Conservation (phyloP, 2,113 vertebrate genomes). For the Limanda limanda region DNA sequence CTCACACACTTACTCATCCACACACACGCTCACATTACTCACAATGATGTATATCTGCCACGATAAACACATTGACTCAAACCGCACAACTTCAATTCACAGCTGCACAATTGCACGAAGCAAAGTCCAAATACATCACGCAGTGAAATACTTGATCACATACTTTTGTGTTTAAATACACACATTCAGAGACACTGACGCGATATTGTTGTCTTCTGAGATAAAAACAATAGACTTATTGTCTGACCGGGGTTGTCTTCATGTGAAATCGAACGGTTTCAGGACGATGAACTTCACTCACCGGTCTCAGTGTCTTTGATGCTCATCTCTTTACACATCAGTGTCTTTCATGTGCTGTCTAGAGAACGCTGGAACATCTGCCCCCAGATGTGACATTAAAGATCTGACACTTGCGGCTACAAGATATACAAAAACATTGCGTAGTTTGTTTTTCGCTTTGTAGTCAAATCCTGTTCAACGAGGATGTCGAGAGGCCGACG, state of each 20-base stretch:
- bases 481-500: not conserved
- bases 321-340: conserved; percentile 23
- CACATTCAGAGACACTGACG: not conserved
- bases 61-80: conserved; percentile 19
- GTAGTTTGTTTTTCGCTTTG: not conserved
- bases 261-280: conserved; percentile 2
- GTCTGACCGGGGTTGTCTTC: not conserved
- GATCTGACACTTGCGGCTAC: not conserved
- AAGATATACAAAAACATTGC: not conserved
- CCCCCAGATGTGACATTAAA: not conserved
- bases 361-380: conserved; percentile 9
- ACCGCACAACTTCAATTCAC: conserved; percentile 14
- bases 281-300: conserved; percentile 12
- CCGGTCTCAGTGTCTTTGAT: conserved; percentile 45
- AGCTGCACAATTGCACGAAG: conserved; percentile 4
- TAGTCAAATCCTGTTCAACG: not conserved
- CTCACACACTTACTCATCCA: conserved; percentile 20
- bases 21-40: conserved; percentile 44
- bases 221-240: not conserved
- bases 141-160: not conserved
- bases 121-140: conserved; percentile 11
- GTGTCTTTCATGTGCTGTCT: not conserved
- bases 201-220: not conserved
- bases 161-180: not conserved
- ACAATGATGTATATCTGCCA: conserved; percentile 3